These are phyloP conservation scores for Sebastes schlegelii DNA, from an alignment of 2,113 vertebrate genomes.

Conservation along the genomic window DNA sequence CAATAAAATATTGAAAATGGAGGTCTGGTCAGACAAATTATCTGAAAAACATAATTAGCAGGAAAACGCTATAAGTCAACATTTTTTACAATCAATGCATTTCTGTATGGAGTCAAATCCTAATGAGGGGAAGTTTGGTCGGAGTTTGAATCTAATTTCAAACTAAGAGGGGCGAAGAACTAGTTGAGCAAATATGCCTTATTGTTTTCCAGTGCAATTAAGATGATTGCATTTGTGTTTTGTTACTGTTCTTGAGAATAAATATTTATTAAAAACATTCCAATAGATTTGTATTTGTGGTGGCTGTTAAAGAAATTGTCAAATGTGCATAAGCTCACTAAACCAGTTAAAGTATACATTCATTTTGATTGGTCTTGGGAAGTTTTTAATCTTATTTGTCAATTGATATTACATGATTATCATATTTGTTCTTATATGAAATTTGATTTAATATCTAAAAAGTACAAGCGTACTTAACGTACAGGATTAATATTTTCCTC, in stretches of 20 bases:
- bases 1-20: constrained; percentile 74
- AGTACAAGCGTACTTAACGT: constrained; percentile 3
- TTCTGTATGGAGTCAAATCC: constrained; percentile 47
- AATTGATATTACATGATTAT: constrained; percentile 13
- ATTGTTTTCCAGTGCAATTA: constrained; percentile 79
- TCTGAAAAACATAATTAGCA: constrained; percentile 49
- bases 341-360: constrained; percentile 15
- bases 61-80: constrained; percentile 20
- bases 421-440: neutral
- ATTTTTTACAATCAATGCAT: constrained; percentile 51
- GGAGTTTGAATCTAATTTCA: constrained; percentile 48
- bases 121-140: constrained; percentile 18
- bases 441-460: constrained; percentile 20
- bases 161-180: constrained; percentile 36
- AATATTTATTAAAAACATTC: constrained; percentile 82
- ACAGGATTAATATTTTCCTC: constrained; percentile 31
- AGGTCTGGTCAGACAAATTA: constrained; percentile 63
- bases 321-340: neutral
- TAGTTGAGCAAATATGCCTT: constrained; percentile 79
- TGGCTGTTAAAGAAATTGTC: neutral
- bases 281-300: constrained; percentile 40
- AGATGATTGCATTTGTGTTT: constrained; percentile 79
- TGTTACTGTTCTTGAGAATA: constrained; percentile 82
- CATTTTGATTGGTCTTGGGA: constrained; percentile 23
- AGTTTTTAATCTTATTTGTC: neutral